These are phyloP conservation scores for Ecliptopera silaceata DNA, from an alignment of 2,888 invertebrate species.

Conservation along the genomic window DNA sequence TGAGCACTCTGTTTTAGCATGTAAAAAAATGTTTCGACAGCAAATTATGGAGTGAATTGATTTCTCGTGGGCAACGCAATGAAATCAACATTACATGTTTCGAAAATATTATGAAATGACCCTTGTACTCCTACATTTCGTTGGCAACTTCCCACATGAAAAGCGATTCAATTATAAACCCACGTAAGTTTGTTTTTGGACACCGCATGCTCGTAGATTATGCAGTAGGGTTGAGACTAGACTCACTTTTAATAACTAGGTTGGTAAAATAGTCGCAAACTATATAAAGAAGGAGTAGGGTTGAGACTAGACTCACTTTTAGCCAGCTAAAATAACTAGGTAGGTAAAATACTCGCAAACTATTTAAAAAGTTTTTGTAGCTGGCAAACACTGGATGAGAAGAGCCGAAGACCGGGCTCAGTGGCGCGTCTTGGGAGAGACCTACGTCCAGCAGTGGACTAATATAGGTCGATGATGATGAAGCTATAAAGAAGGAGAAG, in stretches of 20 bases:
- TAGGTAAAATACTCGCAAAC: too few relatives aligned
- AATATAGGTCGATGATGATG: too few relatives aligned
- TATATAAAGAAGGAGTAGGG: too few relatives aligned
- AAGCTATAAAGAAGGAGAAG: too few relatives aligned
- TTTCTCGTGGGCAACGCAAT: conserved; percentile 22
- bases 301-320: too few relatives aligned
- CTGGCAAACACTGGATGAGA: too few relatives aligned
- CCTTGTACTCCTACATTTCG: conserved; percentile 18
- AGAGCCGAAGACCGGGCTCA: too few relatives aligned
- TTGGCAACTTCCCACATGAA: conserved; percentile 25
- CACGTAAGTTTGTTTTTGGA: conserved; percentile 24
- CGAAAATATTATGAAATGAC: conserved; percentile 21
- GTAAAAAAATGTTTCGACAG: not conserved
- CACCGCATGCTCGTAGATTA: conserved; percentile 19
- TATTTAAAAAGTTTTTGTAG: too few relatives aligned
- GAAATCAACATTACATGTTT: conserved; percentile 21
- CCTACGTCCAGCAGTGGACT: too few relatives aligned
- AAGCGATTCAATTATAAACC: conserved; percentile 24
- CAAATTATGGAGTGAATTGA: conserved; percentile 18
- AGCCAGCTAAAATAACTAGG: too few relatives aligned
- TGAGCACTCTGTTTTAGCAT: too few relatives aligned
- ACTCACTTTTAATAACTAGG: conserved; percentile 7
- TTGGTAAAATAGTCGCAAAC: conserved; percentile 4
- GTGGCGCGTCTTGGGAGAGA: too few relatives aligned
- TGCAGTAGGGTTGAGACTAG: conserved; percentile 2